Conservation (phyloP, 2,113 vertebrate genomes). For the Thamnaconus septentrionalis region DNA sequence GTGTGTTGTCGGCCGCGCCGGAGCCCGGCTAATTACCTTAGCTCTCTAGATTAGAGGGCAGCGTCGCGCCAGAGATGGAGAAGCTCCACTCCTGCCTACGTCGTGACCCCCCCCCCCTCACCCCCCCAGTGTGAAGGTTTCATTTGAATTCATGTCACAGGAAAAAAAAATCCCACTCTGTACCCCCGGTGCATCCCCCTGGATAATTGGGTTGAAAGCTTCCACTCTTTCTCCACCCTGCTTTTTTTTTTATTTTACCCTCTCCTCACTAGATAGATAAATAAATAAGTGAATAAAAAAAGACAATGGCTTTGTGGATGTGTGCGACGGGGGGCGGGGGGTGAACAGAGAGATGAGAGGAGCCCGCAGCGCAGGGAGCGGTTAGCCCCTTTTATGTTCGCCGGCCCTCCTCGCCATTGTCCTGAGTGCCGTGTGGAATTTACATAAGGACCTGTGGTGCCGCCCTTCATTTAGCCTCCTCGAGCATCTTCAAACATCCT, state of each 20-base stretch:
- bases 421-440: conserved; percentile 57
- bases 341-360: conserved; percentile 65
- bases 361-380: conserved; percentile 57
- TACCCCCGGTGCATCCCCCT: conserved; percentile 53
- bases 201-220: conserved; percentile 77
- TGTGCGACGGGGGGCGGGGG: conserved; percentile 45
- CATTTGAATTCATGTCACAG: conserved; percentile 76
- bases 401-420: conserved; percentile 49
- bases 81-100: conserved; percentile 46
- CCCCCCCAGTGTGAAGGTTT: conserved; percentile 58
- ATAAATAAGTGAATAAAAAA: conserved; percentile 57
- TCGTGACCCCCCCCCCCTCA: conserved; percentile 30
- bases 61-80: conserved; percentile 36
- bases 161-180: conserved; percentile 61
- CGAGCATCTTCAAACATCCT: conserved; percentile 64
- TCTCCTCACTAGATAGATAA: conserved; percentile 45
- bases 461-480: conserved; percentile 67
- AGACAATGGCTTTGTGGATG: conserved; percentile 49
- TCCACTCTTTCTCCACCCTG: conserved; percentile 37
- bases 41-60: conserved; percentile 59
- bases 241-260: conserved; percentile 41
- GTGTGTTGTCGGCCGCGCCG: conserved; percentile 20
- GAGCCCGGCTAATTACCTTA: conserved; percentile 59
- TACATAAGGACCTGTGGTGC: conserved; percentile 59
- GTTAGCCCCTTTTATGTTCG: conserved; percentile 70